These are phyloP conservation scores for Papilio elwesi DNA, from an alignment of 2,888 invertebrate species.

Conservation along the genomic window DNA sequence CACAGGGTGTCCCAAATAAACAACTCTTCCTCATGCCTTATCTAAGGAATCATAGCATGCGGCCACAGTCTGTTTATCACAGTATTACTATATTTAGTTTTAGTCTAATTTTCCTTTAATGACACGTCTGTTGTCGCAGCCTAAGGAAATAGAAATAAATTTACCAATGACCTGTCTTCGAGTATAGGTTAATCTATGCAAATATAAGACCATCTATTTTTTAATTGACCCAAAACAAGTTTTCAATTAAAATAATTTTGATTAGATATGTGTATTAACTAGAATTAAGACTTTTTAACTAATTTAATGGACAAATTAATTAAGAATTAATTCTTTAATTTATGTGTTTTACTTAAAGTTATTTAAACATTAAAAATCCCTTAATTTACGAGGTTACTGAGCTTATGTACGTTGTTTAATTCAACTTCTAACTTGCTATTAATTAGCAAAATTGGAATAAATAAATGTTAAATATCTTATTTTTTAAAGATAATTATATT, in stretches of 20 bases:
- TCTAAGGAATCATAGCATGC: conserved; percentile 1
- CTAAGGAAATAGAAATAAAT: background rate
- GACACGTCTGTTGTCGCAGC: background rate
- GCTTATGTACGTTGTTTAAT: too few relatives aligned
- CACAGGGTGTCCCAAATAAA: conserved; percentile 66
- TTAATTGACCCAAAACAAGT: conserved; percentile 16
- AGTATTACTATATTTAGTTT: background rate
- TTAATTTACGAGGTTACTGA: too few relatives aligned
- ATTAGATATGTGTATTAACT: background rate
- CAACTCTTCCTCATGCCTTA: conserved; percentile 39
- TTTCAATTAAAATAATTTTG: background rate
- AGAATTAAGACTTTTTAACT: too few relatives aligned
- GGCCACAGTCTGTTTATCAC: conserved; percentile 3
- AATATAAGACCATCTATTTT: background rate
- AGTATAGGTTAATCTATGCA: conserved; percentile 22
- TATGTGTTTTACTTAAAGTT: too few relatives aligned
- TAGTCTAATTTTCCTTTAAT: background rate
- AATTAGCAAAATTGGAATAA: too few relatives aligned
- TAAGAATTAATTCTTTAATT: too few relatives aligned
- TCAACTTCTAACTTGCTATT: too few relatives aligned
- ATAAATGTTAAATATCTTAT: too few relatives aligned
- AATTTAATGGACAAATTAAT: too few relatives aligned
- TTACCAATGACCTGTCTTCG: background rate
- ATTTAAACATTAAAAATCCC: too few relatives aligned
- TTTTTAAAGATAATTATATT: too few relatives aligned